Evolutionary conservation across 2,113 vertebrate species (phyloP), one percentile per base, ranked within the genome.

Genomic region (Litocranius walleri): DNA sequence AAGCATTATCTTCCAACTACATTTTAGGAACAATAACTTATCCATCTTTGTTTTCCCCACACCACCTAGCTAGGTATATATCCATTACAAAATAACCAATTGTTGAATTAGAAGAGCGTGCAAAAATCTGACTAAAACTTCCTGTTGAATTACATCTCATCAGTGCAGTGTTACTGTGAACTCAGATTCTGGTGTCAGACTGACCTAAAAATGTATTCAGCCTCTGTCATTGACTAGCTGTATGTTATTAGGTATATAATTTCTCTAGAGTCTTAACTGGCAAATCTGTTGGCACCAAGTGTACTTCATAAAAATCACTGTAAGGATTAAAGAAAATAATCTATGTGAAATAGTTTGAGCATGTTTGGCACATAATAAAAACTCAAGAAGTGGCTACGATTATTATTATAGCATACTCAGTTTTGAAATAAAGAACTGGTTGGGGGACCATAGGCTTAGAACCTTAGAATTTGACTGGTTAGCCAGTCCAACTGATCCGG

Each of bases 61-160:
- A 81, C 54, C 17, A 45, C 25, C 52, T 52, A 43, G 40, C 57
- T 95, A 81, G 64, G 43, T 45, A 78, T 11, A 61, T 10, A 74
- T 30, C 43, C 30, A 61, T 25, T 95, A 52, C 57, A 93, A 96
- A 86, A 67, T 30, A 82, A 91, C 57, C 36, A 43, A 71, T 40
- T 92, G 29, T 67, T 92, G 27, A 89, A 56, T 92, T 91, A 88
- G 96, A 96, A 95, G 43, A 30, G 93, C 52, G 43, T 78, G 50
- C 30, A 88, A 95, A 90, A 95, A 64, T 90, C 45, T 86, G 56
- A 29, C 40, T 89, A 48, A 89, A 74, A 86, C 13, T n/a, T 95
- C 54, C 61, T 56, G 19, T 25, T 5, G 52, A 95, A 78, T 25
- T 48, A 19, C 52, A 90, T n/a, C 25, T 78, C 54, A 57, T 62